phyloP scores from a whole-genome alignment of 2,113 vertebrate species.

The Carassius carassius region DNA sequence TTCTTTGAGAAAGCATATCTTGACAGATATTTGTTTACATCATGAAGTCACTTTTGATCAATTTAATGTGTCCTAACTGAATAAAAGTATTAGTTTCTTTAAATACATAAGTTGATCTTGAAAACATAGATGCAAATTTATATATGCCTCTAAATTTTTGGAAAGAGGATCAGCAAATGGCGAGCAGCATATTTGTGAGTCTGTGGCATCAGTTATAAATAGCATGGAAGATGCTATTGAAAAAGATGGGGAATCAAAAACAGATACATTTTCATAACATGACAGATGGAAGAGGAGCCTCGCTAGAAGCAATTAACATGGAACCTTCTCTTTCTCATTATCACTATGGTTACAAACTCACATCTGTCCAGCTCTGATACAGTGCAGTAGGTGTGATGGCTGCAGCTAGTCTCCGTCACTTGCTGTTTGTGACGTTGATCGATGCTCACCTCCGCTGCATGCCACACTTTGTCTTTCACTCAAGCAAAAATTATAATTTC shows the following conservation, averaged over 20 bases:
- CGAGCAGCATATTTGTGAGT: not conserved
- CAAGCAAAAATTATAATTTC: too few relatives aligned
- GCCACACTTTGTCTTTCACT: conserved; percentile 15
- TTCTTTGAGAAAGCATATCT: not conserved
- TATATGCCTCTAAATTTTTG: not conserved
- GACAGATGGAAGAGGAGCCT: conserved; percentile 29
- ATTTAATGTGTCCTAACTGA: not conserved
- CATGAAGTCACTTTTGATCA: not conserved
- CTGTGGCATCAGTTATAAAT: not conserved
- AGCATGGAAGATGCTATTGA: too few relatives aligned
- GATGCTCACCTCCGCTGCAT: conserved; percentile 2
- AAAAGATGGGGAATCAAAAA: too few relatives aligned
- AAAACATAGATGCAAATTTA: not conserved
- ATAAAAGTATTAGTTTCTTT: not conserved
- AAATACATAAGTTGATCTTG: conserved; percentile 47
- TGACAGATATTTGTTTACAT: not conserved
- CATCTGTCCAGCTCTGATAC: conserved; percentile 38
- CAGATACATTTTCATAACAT: conserved; percentile 11
- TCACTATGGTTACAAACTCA: conserved; percentile 50
- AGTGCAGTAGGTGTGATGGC: not conserved
- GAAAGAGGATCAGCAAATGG: not conserved
- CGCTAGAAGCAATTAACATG: conserved; percentile 43
- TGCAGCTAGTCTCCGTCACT: not conserved
- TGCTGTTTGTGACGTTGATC: conserved; percentile 1
- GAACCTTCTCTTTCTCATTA: conserved; percentile 33